Percentiles rank a stretch among this genome's conserved stretches.
These are phyloP conservation scores for Archaeoteleia sp. DNA, from an alignment of 2,888 invertebrate species.

Conservation along the genomic window DNA sequence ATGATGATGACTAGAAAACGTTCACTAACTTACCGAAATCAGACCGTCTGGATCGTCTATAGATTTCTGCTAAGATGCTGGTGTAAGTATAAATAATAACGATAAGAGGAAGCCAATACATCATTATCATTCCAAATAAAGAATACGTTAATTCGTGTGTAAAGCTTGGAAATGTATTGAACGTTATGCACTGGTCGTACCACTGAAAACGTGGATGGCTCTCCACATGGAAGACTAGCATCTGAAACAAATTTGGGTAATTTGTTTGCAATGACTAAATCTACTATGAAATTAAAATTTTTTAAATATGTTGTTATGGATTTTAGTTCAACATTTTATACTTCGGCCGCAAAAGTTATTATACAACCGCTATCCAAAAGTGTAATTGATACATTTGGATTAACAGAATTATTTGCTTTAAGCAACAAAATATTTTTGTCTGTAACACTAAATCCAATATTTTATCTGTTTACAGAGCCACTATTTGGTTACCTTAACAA, in stretches of 20 bases:
- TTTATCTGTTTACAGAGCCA: too few relatives aligned
- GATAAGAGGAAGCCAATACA: constrained; percentile 90
- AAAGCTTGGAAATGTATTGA: constrained; percentile 84
- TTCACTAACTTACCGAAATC: constrained; percentile 75
- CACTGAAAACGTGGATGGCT: constrained; percentile 87
- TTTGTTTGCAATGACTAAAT: too few relatives aligned
- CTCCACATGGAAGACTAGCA: constrained; percentile 90
- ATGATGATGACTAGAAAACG: background rate
- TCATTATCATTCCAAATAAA: constrained; percentile 87
- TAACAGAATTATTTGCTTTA: too few relatives aligned
- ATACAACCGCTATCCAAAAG: too few relatives aligned
- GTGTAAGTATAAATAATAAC: constrained; percentile 92
- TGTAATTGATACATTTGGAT: too few relatives aligned
- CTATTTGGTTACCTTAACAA: too few relatives aligned
- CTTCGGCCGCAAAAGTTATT: too few relatives aligned
- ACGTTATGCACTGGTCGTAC: constrained; percentile 94
- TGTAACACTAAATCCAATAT: too few relatives aligned
- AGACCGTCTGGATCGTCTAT: constrained; percentile 81
- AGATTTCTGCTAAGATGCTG: constrained; percentile 91
- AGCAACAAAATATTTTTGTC: too few relatives aligned
- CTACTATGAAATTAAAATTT: too few relatives aligned
- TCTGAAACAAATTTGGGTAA: constrained; percentile 78
- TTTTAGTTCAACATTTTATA: too few relatives aligned
- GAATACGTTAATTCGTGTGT: constrained; percentile 87
- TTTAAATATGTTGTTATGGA: too few relatives aligned